phyloP scores from a whole-genome alignment of 92 coral and sea anemone genomes.

The Muricea muricata region DNA sequence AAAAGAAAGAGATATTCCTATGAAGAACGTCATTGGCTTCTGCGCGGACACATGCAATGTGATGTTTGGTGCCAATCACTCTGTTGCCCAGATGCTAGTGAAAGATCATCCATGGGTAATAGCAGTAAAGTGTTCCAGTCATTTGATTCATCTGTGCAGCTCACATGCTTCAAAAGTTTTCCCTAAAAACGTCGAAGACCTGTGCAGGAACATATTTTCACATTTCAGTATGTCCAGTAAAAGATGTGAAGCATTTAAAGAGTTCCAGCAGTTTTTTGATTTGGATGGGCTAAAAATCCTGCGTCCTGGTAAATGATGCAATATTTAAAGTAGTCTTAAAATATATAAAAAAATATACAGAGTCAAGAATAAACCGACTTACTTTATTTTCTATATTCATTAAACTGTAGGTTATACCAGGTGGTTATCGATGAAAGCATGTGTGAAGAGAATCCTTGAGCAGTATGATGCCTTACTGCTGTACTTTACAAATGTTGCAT shows the following conservation, averaged over 20 bases:
- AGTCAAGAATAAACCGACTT: too few relatives aligned
- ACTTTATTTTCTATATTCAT: background rate
- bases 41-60: constrained; percentile 24
- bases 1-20: background rate
- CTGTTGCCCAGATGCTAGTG: constrained; percentile 6
- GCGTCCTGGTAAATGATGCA: constrained; percentile 7
- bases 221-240: constrained; percentile 9
- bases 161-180: background rate
- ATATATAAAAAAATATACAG: too few relatives aligned
- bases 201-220: constrained; percentile 20
- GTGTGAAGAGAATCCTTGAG: constrained; percentile 19
- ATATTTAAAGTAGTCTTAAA: too few relatives aligned
- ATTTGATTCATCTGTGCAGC: constrained; percentile 20
- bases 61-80: constrained; percentile 18
- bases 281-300: constrained; percentile 7
- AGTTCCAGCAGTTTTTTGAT: constrained; percentile 23
- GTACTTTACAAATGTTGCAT: constrained; percentile 1
- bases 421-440: constrained; percentile 1
- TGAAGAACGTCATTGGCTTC: constrained; percentile 16
- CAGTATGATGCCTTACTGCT: background rate
- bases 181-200: constrained; percentile 7
- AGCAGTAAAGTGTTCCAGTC: constrained; percentile 5
- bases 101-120: constrained; percentile 8
- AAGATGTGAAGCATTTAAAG: constrained; percentile 14
- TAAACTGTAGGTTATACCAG: constrained; percentile 7